These are phyloP conservation scores for Myxocyprinus asiaticus DNA, from an alignment of 2,113 vertebrate species.

Conservation along the genomic window DNA sequence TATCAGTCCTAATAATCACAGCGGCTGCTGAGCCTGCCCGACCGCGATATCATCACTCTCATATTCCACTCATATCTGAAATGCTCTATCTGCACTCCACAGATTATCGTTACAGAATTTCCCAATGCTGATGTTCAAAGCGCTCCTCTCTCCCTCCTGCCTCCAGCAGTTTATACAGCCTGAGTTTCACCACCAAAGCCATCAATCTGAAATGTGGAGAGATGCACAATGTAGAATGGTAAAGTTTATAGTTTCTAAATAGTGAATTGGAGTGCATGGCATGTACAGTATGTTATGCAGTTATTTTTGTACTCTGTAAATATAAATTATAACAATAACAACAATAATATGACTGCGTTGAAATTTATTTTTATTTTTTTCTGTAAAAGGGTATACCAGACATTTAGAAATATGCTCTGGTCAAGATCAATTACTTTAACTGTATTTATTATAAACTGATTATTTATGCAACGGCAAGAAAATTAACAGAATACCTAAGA, in stretches of 20 bases:
- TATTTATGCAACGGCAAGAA: too few species aligned
- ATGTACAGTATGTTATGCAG: background rate
- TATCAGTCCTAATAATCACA: conserved; percentile 34
- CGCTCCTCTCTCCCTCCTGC: background rate
- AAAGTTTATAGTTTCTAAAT: conserved; percentile 12
- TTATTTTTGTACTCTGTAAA: background rate
- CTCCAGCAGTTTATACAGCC: conserved; percentile 31
- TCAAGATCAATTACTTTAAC: too few species aligned
- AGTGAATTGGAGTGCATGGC: background rate
- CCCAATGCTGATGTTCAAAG: conserved; percentile 24
- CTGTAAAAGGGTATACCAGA: too few species aligned
- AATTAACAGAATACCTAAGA: too few species aligned
- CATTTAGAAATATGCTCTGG: too few species aligned
- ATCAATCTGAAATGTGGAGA: conserved; percentile 4
- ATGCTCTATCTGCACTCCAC: conserved; percentile 23
- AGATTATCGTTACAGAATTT: conserved; percentile 38
- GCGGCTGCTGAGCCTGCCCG: conserved; percentile 15
- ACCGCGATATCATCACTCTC: conserved; percentile 32
- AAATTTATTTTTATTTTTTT: background rate
- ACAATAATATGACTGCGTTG: background rate
- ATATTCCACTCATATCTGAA: conserved; percentile 40
- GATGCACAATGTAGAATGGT: background rate
- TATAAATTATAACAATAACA: too few species aligned
- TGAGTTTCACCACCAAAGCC: background rate
- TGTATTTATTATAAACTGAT: too few species aligned